Evolutionary conservation across 2,113 vertebrate genomes (phyloP), one percentile per base, ranked within the genome.

Genomic region (Marcusenius ussheri): DNA sequence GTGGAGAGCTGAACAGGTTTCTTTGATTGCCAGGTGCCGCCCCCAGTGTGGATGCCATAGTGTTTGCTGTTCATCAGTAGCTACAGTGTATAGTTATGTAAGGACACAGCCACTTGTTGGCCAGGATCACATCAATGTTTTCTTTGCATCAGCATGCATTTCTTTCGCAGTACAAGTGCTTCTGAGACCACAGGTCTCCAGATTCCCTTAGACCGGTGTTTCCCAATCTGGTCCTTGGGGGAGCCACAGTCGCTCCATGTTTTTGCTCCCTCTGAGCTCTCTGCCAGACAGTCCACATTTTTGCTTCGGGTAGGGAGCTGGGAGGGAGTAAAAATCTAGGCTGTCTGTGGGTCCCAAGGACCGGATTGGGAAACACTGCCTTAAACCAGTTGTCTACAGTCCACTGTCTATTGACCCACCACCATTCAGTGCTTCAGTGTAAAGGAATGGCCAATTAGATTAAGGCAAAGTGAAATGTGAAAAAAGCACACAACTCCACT

Each of bases 391-490:
- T 19, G 74, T 6, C 35, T 80, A n/a, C 74, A 80, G 74, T 80
- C 74, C 74, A 80, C 74, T 80, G 35, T 80, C 31, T 80, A 42
- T 39, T 15, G 35, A 80, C 62, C 62, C 62, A 31, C 62, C 62
- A 31, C 62, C 62, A 70, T 35, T 80, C 74, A 80, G 74, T 42
- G 74, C 74, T 80, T 80, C 74, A 42, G 74, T 80, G 17, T 80
- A 80, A 35, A 80, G 35, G 42, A 80, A 80, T 80, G 74, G 35
- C 74, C 74, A 19, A 5, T 80, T 80, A 8, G 31, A 19, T 80
- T 80, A 80, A 80, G 74, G 74, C 74, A 74, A 90, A 21, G 89
- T 90, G 85, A 87, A 47, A 90, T 90, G 51, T 90, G 85, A 85
- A 11, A 66, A 90, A 90, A 77, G 45, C 46, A 88, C 86, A n/a